phyloP scores from a whole-genome alignment of 2,797 vertebrate species.

The Coendou prehensilis region DNA sequence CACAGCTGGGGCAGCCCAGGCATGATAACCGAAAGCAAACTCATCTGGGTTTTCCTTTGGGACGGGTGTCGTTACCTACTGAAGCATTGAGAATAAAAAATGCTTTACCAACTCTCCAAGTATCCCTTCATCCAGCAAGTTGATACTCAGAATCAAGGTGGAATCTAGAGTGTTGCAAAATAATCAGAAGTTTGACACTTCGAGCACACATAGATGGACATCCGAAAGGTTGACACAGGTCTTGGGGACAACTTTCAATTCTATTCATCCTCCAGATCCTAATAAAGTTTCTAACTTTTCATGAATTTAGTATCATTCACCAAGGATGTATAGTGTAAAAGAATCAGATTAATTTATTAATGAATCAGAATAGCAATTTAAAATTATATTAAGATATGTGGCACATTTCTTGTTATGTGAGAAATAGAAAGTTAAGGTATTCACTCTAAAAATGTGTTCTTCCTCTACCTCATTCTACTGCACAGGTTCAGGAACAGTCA shows the following conservation, averaged over 20 bases:
- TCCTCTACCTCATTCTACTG: background rate
- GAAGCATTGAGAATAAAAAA: background rate
- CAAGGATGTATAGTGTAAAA: background rate
- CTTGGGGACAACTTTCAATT: background rate
- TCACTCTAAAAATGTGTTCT: background rate
- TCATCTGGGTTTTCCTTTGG: too few relatives aligned
- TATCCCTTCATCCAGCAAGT: background rate
- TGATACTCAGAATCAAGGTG: background rate
- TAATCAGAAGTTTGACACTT: background rate
- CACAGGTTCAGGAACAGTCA: background rate
- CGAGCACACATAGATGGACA: background rate
- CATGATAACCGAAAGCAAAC: background rate
- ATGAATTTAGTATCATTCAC: background rate
- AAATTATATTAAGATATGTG: background rate
- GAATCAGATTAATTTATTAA: background rate
- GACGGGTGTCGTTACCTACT: background rate
- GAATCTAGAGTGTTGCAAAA: background rate
- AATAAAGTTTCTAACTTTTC: background rate
- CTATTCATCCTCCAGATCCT: background rate
- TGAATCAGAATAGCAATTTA: background rate
- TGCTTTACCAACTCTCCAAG: background rate
- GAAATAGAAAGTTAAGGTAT: background rate
- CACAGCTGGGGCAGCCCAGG: background rate
- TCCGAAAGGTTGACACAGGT: background rate
- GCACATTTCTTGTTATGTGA: background rate